Base-by-base conservation (phyloP, 2,888 invertebrate genomes). In the Erebia ligea region DNA sequence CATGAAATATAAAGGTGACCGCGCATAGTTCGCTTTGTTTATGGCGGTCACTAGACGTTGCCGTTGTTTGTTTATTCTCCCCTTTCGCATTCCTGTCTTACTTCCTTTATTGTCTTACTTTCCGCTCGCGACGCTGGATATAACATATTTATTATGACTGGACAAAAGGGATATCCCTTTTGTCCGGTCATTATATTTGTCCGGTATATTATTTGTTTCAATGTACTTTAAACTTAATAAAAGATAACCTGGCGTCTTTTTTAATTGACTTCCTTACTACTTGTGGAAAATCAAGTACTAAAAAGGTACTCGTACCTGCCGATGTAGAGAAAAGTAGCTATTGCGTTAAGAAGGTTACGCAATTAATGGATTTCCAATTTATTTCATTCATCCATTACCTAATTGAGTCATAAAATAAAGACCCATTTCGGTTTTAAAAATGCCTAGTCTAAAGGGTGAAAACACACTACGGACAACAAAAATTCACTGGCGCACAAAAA, bases 1-100 rank as follows among this genome's bases (percentile, higher is more conserved):
- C 92, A 92, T 92, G 91, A 92, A 90, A 92, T 92, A 92, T 92
- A 92, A 93, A 92, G 92, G 92, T 90, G 88, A 86, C 90, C 90
- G 87, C 90, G 85, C 89, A 92, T 90, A 92, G 91, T 91, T 90
- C 81, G 78, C 81, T 82, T 91, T 91, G 92, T 92, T 92, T 92
- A 92, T 90, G 81, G 89, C 92, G 92, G 92, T 91, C 91, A 90
- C 84, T 79, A 81, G 79, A 82, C 66, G 68, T 68, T 62, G 67
- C 58, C 77, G 76, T 82, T 81, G 84, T 86, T 84, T 85, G 86
- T 86, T 82, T 80, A 75, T 78, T 78, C 82, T 80, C 86, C 87
- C 87, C 85, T 85, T 86, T 84, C 80, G 85, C 91, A 91, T 92
- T 91, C 91, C 91, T 86, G 87, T 87, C 87, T 89, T 86, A 85